Percentiles rank a stretch among this genome's conserved stretches.
Evolutionary conservation across 2,113 vertebrate species (phyloP).

Genomic region (Carettochelys insculpta): DNA sequence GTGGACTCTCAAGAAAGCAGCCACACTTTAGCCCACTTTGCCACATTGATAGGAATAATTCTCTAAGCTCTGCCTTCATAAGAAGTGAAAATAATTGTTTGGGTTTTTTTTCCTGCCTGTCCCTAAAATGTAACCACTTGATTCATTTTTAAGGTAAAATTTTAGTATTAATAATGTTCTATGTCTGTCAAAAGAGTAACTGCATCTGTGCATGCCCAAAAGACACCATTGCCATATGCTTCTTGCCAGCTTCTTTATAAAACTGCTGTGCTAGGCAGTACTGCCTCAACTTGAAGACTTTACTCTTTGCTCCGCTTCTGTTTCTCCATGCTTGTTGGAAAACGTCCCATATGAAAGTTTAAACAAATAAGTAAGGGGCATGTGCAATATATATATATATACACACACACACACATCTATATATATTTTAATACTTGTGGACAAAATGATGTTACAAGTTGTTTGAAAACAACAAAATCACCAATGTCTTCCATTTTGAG

Average conservation of each 20-base stretch:
- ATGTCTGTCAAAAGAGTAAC: background rate
- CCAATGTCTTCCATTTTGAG: constrained; percentile 99
- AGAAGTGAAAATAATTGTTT: background rate
- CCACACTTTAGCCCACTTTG: background rate
- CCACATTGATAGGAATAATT: background rate
- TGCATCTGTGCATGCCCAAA: background rate
- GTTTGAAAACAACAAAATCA: constrained; percentile 99
- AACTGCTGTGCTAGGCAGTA: constrained; percentile 53
- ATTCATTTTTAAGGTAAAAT: background rate
- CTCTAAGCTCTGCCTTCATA: background rate
- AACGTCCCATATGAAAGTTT: constrained; percentile 72
- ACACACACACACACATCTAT: constrained; percentile 87
- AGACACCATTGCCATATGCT: constrained; percentile 2
- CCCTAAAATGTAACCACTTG: background rate
- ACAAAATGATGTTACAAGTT: constrained; percentile 98
- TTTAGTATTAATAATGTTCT: background rate
- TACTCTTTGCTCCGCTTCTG: constrained; percentile 41
- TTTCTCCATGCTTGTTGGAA: constrained; percentile 59
- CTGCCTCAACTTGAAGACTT: constrained; percentile 34
- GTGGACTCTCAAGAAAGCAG: background rate
- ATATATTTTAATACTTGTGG: constrained; percentile 96
- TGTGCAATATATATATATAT: constrained; percentile 92
- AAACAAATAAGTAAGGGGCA: constrained; percentile 77
- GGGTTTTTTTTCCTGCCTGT: background rate
- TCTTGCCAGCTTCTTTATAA: constrained; percentile 25